phyloP scores from a whole-genome alignment of 2,113 vertebrate species.

The Rhinichthys klamathensis region DNA sequence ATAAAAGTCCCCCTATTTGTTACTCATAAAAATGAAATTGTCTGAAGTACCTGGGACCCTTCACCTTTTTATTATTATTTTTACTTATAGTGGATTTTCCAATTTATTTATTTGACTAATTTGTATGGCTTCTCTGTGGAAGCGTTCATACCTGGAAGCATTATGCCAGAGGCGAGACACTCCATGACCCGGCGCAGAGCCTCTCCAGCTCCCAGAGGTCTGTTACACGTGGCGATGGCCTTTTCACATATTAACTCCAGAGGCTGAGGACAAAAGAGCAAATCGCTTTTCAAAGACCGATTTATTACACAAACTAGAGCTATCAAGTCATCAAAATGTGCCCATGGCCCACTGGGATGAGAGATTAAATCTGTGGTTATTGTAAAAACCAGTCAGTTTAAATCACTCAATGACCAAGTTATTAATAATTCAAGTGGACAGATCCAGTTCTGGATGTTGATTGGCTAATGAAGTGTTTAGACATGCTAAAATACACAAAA shows the following conservation, averaged over 20 bases:
- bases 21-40: neutral
- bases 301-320: neutral
- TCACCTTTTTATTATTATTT: neutral
- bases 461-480: neutral
- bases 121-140: neutral
- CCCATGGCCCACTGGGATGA: neutral
- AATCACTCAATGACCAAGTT: neutral
- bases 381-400: neutral
- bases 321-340: neutral
- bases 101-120: neutral
- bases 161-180: conserved; percentile 95
- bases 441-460: neutral
- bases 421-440: neutral
- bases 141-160: conserved; percentile 86
- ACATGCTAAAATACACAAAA: neutral
- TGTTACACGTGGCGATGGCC: conserved; percentile 98
- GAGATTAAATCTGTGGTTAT: neutral
- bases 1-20: neutral
- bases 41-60: neutral
- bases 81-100: neutral
- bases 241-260: conserved; percentile 99
- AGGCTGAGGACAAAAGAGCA: conserved; percentile 76
- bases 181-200: conserved; percentile 97
- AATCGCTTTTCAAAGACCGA: neutral
- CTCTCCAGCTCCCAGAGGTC: conserved; percentile 95